Conservation (phyloP, 2,797 vertebrate species). For the Dendrocincla fuliginosa region DNA sequence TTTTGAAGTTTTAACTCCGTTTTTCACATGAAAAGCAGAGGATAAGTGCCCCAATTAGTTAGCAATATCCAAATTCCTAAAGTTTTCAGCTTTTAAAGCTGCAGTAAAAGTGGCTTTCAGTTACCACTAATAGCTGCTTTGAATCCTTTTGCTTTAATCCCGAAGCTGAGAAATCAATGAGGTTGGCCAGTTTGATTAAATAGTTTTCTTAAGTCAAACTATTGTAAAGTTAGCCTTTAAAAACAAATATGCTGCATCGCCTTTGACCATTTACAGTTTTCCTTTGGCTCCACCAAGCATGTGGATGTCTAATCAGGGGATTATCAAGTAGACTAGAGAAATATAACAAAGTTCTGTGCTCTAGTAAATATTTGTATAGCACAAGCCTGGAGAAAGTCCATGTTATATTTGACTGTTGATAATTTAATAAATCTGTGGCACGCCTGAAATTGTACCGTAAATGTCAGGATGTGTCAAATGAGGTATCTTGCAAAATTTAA, state of each 20-base stretch:
- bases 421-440: conserved; percentile 74
- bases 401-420: conserved; percentile 73
- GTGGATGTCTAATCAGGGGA: conserved; percentile 76
- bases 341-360: conserved; percentile 75
- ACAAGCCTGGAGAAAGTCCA: conserved; percentile 72
- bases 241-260: conserved; percentile 65
- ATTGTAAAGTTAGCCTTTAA: conserved; percentile 69
- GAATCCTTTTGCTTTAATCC: conserved; percentile 63
- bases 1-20: conserved; percentile 18
- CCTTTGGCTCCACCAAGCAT: conserved; percentile 68
- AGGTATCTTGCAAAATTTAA: conserved; percentile 38
- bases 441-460: conserved; percentile 64
- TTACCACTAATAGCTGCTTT: conserved; percentile 62
- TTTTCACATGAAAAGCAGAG: conserved; percentile 40
- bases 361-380: conserved; percentile 79
- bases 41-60: conserved; percentile 18
- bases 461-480: conserved; percentile 61
- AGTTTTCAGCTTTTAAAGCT: conserved; percentile 24
- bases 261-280: conserved; percentile 71
- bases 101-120: conserved; percentile 59
- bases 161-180: conserved; percentile 72
- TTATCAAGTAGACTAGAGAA: conserved; percentile 80
- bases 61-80: conserved; percentile 18
- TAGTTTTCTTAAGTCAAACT: conserved; percentile 61
- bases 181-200: conserved; percentile 67